A percentile compares a stretch with the other conserved stretches of the same genome.
phyloP scores from a whole-genome alignment of 2,888 invertebrate genomes.

The Drepana falcataria region DNA sequence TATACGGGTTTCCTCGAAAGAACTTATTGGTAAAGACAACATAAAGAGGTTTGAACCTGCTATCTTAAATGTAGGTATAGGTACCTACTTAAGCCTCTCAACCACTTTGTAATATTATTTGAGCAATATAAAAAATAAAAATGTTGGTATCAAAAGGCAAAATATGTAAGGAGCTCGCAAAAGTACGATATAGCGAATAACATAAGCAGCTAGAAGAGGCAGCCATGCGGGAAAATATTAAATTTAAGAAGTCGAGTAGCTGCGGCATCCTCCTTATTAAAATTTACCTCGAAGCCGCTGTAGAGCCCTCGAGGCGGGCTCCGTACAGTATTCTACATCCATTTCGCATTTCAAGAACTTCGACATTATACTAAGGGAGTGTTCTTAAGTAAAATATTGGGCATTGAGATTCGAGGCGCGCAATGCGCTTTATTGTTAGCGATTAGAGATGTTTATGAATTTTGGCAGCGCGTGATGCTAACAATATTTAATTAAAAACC shows the following conservation, averaged over 20 bases:
- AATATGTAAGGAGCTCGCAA: not conserved
- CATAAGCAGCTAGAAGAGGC: slow-evolving; percentile 9
- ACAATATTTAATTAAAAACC: slow-evolving; percentile 4
- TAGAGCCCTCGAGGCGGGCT: slow-evolving; percentile 23
- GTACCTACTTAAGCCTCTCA: too few relatives aligned
- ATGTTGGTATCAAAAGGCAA: not conserved
- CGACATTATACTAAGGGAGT: slow-evolving; percentile 13
- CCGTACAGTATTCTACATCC: slow-evolving; percentile 33
- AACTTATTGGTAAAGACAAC: too few relatives aligned
- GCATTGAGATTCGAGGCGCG: slow-evolving; percentile 47
- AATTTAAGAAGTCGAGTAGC: slow-evolving; percentile 28
- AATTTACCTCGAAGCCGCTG: slow-evolving; percentile 35
- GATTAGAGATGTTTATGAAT: slow-evolving; percentile 39
- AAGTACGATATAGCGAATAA: slow-evolving; percentile 8
- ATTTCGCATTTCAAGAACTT: slow-evolving; percentile 40
- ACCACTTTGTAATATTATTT: too few relatives aligned
- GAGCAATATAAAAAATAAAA: too few relatives aligned
- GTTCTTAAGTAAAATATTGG: slow-evolving; percentile 31
- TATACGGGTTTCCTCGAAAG: too few relatives aligned
- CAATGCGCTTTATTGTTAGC: slow-evolving; percentile 45
- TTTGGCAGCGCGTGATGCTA: slow-evolving; percentile 31
- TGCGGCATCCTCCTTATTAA: slow-evolving; percentile 41
- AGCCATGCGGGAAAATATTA: slow-evolving; percentile 24
- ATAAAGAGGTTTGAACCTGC: too few relatives aligned
- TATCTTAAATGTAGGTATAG: too few relatives aligned